phyloP scores from a whole-genome alignment of 2,797 vertebrate species.

The Agapornis canus region DNA sequence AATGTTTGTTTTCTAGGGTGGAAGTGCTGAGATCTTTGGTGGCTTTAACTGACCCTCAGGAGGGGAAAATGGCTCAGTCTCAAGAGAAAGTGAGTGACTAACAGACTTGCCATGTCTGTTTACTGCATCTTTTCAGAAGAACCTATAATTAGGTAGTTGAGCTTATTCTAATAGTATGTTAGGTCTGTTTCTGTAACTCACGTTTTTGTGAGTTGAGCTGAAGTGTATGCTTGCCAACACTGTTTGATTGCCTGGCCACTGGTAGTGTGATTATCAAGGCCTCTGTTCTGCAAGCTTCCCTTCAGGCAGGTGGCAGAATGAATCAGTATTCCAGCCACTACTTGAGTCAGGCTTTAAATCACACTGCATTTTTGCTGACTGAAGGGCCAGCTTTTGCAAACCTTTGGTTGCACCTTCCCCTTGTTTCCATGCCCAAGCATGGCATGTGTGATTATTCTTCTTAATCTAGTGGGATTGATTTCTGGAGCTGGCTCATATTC shows the following conservation, averaged over 20 bases:
- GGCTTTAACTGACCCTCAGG: conserved; percentile 71
- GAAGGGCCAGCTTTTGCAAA: background rate
- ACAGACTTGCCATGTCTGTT: conserved; percentile 57
- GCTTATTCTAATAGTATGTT: background rate
- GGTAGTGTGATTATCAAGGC: rapidly evolving
- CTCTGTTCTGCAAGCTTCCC: background rate
- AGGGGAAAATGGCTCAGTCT: conserved; percentile 67
- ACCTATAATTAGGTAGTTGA: conserved; percentile 16
- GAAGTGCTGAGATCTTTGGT: conserved; percentile 69
- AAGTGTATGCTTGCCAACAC: background rate
- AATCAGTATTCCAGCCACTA: background rate
- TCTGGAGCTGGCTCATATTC: background rate
- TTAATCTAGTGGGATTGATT: background rate
- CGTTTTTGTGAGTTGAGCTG: background rate
- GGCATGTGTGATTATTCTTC: background rate
- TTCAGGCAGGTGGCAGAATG: background rate
- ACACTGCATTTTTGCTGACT: rapidly evolving
- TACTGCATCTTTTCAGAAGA: background rate
- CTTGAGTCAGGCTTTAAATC: background rate
- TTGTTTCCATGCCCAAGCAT: background rate
- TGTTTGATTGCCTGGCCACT: background rate
- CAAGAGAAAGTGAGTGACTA: conserved; percentile 73
- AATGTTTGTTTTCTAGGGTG: conserved; percentile 73
- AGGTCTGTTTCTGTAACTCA: background rate
- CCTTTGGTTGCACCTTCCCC: background rate